phyloP scores from a whole-genome alignment of 1,140 invertebrate species.

The Callitettix versicolor region DNA sequence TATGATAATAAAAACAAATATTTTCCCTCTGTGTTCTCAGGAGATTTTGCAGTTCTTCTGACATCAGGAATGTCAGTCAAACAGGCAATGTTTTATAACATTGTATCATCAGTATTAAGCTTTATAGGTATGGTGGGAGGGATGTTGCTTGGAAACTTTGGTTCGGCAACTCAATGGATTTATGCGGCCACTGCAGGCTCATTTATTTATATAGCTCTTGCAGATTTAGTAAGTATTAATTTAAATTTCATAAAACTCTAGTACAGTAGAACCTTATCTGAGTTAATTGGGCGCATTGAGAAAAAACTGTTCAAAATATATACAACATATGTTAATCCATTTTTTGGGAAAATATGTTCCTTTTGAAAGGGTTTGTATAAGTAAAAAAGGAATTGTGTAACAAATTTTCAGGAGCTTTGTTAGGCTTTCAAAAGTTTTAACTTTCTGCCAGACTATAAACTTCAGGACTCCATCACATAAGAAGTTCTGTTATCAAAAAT shows the following conservation, averaged over 20 bases:
- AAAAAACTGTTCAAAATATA: background rate
- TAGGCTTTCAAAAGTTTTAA: too few relatives aligned
- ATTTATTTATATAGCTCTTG: conserved; percentile 72
- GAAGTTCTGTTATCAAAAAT: too few relatives aligned
- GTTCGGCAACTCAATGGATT: conserved; percentile 56
- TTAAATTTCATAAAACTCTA: conserved; percentile 1
- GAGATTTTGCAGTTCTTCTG: conserved; percentile 70
- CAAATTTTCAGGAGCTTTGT: background rate
- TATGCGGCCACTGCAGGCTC: conserved; percentile 69
- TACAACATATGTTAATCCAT: background rate
- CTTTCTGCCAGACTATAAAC: too few relatives aligned
- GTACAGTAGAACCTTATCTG: background rate
- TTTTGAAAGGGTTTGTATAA: background rate
- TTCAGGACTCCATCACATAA: too few relatives aligned
- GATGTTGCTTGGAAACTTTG: conserved; percentile 54
- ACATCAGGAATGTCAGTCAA: conserved; percentile 60
- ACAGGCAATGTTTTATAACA: conserved; percentile 60
- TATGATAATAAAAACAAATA: too few relatives aligned
- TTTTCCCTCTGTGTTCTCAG: conserved; percentile 35
- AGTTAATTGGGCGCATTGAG: background rate
- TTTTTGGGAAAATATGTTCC: too few relatives aligned
- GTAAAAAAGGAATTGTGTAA: background rate
- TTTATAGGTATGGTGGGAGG: conserved; percentile 64
- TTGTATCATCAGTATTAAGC: conserved; percentile 60
- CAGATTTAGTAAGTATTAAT: conserved; percentile 49